Evolutionary conservation across 2,797 vertebrate species (phyloP).

Genomic region (Erethizon dorsatum): DNA sequence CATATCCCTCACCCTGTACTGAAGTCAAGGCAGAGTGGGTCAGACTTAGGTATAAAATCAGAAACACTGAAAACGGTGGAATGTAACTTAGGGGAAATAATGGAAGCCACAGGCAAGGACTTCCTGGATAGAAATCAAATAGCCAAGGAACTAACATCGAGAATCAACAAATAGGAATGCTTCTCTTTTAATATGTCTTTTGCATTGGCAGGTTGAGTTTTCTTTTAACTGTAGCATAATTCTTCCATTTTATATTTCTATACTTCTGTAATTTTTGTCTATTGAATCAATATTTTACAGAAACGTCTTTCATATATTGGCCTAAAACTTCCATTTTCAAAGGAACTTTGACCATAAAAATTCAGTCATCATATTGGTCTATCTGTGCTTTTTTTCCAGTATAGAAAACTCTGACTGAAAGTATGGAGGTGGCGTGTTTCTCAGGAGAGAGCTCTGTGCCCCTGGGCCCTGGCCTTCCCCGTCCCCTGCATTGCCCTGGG

Average conservation of each 20-base stretch:
- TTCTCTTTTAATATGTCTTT: not conserved
- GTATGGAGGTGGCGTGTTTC: not conserved
- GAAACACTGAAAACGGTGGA: not conserved
- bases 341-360: not conserved
- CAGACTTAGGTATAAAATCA: not conserved
- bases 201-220: not conserved
- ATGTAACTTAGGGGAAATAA: no score
- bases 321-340: slow-evolving; percentile 41
- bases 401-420: not conserved
- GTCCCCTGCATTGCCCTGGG: accelerated
- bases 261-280: not conserved
- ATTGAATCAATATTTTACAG: not conserved
- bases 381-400: not conserved
- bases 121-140: not conserved
- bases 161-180: not conserved
- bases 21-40: not conserved
- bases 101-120: not conserved
- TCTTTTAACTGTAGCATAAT: not conserved
- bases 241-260: not conserved
- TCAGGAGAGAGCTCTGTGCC: not conserved
- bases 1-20: not conserved
- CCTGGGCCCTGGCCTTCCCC: not conserved
- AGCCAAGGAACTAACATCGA: not conserved
- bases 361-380: not conserved
- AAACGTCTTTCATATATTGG: not conserved